Conservation (phyloP, 2,888 invertebrate species). For the Tortricodes alternella region DNA sequence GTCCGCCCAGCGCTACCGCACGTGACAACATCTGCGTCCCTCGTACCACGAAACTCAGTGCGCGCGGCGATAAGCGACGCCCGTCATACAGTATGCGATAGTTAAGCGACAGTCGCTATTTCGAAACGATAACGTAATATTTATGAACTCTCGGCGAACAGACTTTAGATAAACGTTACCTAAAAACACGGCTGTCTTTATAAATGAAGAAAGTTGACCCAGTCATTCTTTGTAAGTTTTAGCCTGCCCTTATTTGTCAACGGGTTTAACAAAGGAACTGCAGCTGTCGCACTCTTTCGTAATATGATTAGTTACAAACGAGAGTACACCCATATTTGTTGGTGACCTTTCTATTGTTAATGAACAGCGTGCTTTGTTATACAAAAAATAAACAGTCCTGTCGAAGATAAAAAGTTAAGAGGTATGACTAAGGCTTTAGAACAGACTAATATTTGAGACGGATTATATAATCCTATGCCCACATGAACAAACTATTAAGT, state of each 20-base stretch:
- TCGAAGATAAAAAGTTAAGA: slow-evolving; percentile 18
- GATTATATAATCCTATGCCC: background rate
- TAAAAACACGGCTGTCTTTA: slow-evolving; percentile 12
- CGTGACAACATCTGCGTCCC: no score
- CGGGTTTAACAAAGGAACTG: slow-evolving; percentile 18
- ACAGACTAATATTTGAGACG: no score
- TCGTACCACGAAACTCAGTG: no score
- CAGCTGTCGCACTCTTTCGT: slow-evolving; percentile 28
- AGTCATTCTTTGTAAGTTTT: slow-evolving; percentile 8
- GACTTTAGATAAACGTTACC: slow-evolving; percentile 15
- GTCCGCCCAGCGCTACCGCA: no score
- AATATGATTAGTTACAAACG: slow-evolving; percentile 23
- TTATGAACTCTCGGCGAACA: no score
- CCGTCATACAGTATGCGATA: no score
- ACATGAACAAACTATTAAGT: slow-evolving; percentile 7
- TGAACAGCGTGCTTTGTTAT: slow-evolving; percentile 7
- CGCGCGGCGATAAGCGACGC: no score
- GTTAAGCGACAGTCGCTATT: no score
- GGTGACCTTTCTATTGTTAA: slow-evolving; percentile 25
- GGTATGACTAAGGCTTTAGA: slow-evolving; percentile 1
- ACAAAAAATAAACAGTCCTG: slow-evolving; percentile 1
- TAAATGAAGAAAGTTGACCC: slow-evolving; percentile 13
- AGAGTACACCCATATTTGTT: slow-evolving; percentile 27
- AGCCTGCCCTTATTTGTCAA: slow-evolving; percentile 27
- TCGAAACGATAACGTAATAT: no score